Evolutionary conservation across 1,140 invertebrate genomes (phyloP), one percentile per base, ranked within the genome.

Genomic region (Brachionus koreanus): DNA sequence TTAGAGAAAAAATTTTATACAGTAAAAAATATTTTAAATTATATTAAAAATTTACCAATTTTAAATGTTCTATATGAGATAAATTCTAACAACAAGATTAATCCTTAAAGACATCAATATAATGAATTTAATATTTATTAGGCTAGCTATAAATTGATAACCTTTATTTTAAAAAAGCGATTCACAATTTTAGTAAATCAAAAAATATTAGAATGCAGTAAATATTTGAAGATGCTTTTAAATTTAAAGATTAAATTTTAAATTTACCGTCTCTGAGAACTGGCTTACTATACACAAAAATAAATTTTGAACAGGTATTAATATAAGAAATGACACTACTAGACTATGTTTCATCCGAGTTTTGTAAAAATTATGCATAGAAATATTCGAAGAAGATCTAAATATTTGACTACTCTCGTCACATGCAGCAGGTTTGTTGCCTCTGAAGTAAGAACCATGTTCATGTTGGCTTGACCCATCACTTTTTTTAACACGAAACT

Each of bases 281-380:
- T 74, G 69, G 25, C 69, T 74, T 5, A 74, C 43, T 12, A 74
- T 35, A 29, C 69, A 74, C 3, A 74, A 35, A 25, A 74, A 46
- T 29, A 74, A 74, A 74, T 74, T 74, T 74, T 74, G 69, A 46
- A 74, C 25, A 35, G 69, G 69, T 74, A 74, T 74, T 19, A 74
- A 49, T 13, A 74, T 43, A 25, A 74, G 43, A 74, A 74, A 74
- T 10, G 69, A 74, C 42, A 74, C 39, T 23, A 74, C 43, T 33
- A 74, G 43, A 74, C 69, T 74, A 49, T 74, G 69, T 29, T 74
- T 74, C 19, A 74, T 19, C 25, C 69, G 37, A 74, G 69, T 74
- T 25, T 29, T 46, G 13, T 74, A 74, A 74, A 74, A 74, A 46
- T 74, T 74, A 46, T 74, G 69, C 39, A 74, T 43, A 43, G 39